These are phyloP conservation scores for Oryctes rhinoceros DNA, from an alignment of 1,140 invertebrate genomes.

Conservation along the genomic window DNA sequence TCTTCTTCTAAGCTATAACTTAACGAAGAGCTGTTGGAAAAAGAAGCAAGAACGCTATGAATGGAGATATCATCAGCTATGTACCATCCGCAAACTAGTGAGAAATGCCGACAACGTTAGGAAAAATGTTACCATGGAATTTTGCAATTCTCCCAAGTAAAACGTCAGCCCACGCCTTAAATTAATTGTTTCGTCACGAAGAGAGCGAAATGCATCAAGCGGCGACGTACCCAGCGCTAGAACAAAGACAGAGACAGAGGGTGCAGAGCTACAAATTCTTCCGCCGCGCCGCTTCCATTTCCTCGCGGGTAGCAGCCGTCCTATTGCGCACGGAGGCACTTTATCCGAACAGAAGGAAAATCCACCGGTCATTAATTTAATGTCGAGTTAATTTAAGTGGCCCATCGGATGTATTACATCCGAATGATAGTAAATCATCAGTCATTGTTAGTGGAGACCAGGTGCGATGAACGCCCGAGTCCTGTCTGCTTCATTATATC, in stretches of 20 bases:
- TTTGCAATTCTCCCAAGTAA: background rate
- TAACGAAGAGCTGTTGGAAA: too few relatives aligned
- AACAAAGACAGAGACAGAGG: background rate
- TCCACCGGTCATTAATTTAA: constrained; percentile 9
- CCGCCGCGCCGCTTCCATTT: background rate
- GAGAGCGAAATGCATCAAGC: too few relatives aligned
- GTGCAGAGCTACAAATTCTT: background rate
- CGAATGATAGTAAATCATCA: constrained; percentile 5
- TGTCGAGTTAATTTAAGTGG: constrained; percentile 14
- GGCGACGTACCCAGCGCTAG: background rate
- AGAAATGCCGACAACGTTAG: constrained; percentile 43
- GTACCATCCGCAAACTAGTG: too few relatives aligned
- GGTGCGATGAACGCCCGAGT: constrained; percentile 41
- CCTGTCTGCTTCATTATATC: constrained; percentile 43
- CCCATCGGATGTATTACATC: constrained; percentile 9
- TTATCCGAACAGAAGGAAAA: constrained; percentile 1
- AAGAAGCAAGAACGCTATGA: too few relatives aligned
- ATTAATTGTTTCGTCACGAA: background rate
- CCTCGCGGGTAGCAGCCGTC: background rate
- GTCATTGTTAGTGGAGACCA: constrained; percentile 26
- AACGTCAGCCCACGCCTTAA: background rate
- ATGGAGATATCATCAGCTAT: too few relatives aligned
- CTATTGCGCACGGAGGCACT: background rate
- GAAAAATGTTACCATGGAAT: background rate
- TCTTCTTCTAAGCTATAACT: too few relatives aligned